phyloP scores from a whole-genome alignment of 37 sponge, comb jelly and placozoan species.

The Ianthella basta region DNA sequence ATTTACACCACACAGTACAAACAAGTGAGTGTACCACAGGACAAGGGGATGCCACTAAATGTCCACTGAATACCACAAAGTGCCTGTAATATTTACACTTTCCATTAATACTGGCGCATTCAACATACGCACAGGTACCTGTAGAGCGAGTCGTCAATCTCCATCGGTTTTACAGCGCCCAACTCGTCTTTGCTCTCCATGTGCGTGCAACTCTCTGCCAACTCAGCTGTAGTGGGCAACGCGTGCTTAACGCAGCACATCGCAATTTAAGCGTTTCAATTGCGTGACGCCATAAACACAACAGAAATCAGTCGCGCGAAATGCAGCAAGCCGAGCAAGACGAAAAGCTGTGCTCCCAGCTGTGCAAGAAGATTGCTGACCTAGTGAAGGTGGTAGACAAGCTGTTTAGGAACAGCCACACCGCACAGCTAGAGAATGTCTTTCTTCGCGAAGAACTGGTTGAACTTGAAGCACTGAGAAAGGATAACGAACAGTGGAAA shows the following conservation, averaged over 20 bases:
- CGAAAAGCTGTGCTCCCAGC: background rate
- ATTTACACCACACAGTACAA: no score
- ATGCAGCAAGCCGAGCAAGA: no score
- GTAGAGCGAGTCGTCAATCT: conserved; percentile 90
- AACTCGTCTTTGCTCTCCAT: background rate
- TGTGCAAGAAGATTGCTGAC: conserved; percentile 39
- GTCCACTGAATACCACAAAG: no score
- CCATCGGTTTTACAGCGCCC: conserved; percentile 19
- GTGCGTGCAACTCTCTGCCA: background rate
- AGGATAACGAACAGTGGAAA: background rate
- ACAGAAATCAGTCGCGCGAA: no score
- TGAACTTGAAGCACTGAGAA: background rate
- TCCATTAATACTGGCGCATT: no score
- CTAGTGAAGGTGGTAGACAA: conserved; percentile 33
- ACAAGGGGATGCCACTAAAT: no score
- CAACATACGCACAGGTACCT: conserved; percentile 44
- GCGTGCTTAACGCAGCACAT: no score
- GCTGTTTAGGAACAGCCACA: conserved; percentile 13
- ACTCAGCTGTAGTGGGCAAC: no score
- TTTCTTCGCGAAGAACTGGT: background rate
- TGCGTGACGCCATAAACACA: no score
- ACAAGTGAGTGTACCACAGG: no score
- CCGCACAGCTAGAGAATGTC: background rate
- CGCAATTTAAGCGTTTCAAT: no score
- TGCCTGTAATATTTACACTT: no score